Percentiles rank a stretch among this genome's conserved stretches.
These are phyloP conservation scores for Melanotaenia nigrans DNA, from an alignment of 2,797 vertebrate species.

Conservation along the genomic window DNA sequence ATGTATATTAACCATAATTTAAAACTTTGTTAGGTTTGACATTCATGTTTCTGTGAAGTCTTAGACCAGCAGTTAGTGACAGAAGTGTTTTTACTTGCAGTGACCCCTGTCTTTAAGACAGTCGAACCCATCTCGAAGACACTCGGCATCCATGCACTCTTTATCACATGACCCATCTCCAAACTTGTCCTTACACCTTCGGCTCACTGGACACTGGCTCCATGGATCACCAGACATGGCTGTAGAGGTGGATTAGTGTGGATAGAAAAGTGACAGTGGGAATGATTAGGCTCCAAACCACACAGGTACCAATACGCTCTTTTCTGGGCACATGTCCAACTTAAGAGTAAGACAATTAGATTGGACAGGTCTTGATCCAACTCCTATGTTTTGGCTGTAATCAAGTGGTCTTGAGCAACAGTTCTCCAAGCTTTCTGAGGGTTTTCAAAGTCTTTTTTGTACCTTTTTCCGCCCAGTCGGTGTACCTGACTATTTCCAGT, in stretches of 20 bases:
- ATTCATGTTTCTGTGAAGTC: too few relatives aligned
- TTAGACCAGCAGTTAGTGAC: not conserved
- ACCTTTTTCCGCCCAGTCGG: too few relatives aligned
- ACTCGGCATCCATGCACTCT: slow-evolving; percentile 82
- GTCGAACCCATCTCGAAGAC: slow-evolving; percentile 89
- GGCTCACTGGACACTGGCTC: slow-evolving; percentile 78
- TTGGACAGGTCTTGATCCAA: too few relatives aligned
- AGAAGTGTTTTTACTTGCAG: slow-evolving; percentile 85
- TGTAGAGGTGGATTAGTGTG: slow-evolving; percentile 26
- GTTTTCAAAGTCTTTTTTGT: too few relatives aligned
- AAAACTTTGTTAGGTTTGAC: too few relatives aligned
- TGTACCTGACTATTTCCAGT: too few relatives aligned
- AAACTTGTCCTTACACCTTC: slow-evolving; percentile 85
- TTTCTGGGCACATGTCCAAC: too few relatives aligned
- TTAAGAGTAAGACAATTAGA: too few relatives aligned
- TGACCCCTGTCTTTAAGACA: slow-evolving; percentile 73
- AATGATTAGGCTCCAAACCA: not conserved
- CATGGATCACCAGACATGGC: slow-evolving; percentile 81
- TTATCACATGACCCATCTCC: slow-evolving; percentile 84
- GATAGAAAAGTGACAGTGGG: not conserved
- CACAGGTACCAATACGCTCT: not conserved
- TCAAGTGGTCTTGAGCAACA: too few relatives aligned
- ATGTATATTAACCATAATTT: too few relatives aligned
- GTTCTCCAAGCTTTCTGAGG: too few relatives aligned
- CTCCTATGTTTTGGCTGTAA: too few relatives aligned